A percentile compares a stretch with the other conserved stretches of the same genome.
Conservation (phyloP, 2,797 vertebrate species). For the Acipenser ruthenus region DNA sequence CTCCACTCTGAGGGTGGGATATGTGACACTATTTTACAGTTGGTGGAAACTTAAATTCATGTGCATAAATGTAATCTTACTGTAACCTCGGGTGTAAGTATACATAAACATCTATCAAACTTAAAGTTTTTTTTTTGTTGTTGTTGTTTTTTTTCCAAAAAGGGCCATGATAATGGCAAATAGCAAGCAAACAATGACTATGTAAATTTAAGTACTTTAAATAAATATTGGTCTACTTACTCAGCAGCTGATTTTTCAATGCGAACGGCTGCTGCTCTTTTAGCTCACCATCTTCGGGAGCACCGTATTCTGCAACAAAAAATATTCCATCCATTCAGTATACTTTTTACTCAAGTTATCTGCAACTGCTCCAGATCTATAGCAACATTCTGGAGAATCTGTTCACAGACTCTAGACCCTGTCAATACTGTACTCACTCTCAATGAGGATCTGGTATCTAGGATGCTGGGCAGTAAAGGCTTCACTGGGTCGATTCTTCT, state of each 20-base stretch:
- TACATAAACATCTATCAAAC: no score
- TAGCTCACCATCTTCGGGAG: slow-evolving; percentile 79
- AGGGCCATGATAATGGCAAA: no score
- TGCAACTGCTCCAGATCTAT: neutral
- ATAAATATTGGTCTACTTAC: slow-evolving; percentile 52
- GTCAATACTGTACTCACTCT: slow-evolving; percentile 61
- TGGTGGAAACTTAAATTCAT: no score
- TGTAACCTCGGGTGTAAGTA: no score
- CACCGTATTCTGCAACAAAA: slow-evolving; percentile 67
- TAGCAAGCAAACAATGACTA: no score
- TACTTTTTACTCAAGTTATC: neutral
- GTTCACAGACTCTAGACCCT: no score
- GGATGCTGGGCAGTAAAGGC: slow-evolving; percentile 73
- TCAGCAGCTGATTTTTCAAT: slow-evolving; percentile 80
- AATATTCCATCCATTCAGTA: neutral
- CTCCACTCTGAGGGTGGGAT: no score
- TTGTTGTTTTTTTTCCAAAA: no score
- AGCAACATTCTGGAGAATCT: neutral
- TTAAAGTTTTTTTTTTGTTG: no score
- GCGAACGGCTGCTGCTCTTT: slow-evolving; percentile 58
- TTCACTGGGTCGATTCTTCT: slow-evolving; percentile 48
- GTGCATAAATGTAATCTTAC: no score
- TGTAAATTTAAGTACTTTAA: no score
- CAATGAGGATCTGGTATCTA: slow-evolving; percentile 65
- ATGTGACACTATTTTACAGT: no score